A percentile compares a stretch with the other conserved stretches of the same genome.
These are phyloP conservation scores for Halictus rubicundus DNA, from an alignment of 1,140 invertebrate species.

Conservation along the genomic window DNA sequence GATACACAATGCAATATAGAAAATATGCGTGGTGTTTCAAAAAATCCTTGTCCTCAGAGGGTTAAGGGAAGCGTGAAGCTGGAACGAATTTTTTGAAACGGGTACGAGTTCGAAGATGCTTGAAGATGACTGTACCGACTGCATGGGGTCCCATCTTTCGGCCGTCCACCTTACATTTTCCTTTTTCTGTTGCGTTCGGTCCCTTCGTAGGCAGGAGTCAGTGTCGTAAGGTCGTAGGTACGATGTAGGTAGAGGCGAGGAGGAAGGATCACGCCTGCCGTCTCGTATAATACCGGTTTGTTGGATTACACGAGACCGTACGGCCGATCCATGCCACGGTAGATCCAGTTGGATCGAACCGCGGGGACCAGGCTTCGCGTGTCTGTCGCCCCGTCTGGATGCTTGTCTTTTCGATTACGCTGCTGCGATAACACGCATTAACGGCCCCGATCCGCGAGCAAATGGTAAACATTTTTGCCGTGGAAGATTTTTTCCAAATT, in stretches of 20 bases:
- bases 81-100: too few relatives aligned
- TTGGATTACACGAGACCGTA: conserved; percentile 61
- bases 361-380: neutral
- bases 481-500: neutral
- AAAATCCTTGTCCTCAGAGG: too few relatives aligned
- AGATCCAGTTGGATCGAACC: conserved; percentile 48
- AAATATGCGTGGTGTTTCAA: too few relatives aligned
- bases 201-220: conserved; percentile 47
- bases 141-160: conserved; percentile 39
- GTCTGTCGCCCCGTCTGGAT: neutral
- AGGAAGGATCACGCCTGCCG: conserved; percentile 53
- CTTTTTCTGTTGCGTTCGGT: conserved; percentile 17
- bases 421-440: neutral
- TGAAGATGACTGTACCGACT: conserved; percentile 39
- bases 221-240: conserved; percentile 57
- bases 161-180: conserved; percentile 30
- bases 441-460: neutral
- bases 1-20: too few relatives aligned
- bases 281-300: conserved; percentile 66
- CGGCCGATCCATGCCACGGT: conserved; percentile 34
- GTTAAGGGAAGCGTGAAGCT: too few relatives aligned
- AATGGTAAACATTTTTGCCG: neutral
- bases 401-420: neutral
- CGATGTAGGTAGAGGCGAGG: conserved; percentile 48
- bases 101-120: conserved; percentile 16